Evolutionary conservation across 2,113 vertebrate genomes (phyloP), one percentile per base, ranked within the genome.

Genomic region (Catagonus wagneri): DNA sequence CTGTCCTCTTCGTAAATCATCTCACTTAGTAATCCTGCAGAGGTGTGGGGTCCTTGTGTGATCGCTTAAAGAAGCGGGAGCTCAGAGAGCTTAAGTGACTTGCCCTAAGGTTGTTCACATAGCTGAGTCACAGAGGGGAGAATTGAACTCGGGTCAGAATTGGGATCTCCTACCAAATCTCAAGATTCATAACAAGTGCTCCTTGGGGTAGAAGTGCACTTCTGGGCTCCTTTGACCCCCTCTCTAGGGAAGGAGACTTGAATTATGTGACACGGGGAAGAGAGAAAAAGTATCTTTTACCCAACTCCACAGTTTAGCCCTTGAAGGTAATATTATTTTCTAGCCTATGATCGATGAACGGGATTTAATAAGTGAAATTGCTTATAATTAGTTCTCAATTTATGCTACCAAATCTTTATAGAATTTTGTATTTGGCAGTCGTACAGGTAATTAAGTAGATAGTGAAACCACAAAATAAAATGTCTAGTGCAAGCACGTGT

Each of bases 391-490:
- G 32, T 95, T 87, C 44, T 90, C 95, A 90, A 95, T 96, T 95
- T 89, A 90, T 92, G 69, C 74, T 83, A 96, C 75, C 83, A 96
- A 61, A 65, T 97, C 80, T 95, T 97, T 25, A 83, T 56, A 78
- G 76, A 96, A 80, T 88, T 95, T 97, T 97, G n/a, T 84, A 54
- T 96, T 96, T 97, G 91, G 90, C 93, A 91, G 85, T 66, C 87
- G 34, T 90, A 58, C 60, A 94, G 81, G 92, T 94, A 92, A 96
- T 96, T 96, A 97, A 74, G 76, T 97, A 74, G 93, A 89, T 96
- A 96, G 93, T 91, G 74, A 97, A 97, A 93, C 85, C 87, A 90
- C 83, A 97, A 89, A 96, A 94, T 94, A 93, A 97, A 97, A 69
- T 68, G 58, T 93, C 86, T 96, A 69, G 76, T 66, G 68, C 96